Evolutionary conservation across 2,113 vertebrate genomes (phyloP).

Genomic region (Mus pahari): DNA sequence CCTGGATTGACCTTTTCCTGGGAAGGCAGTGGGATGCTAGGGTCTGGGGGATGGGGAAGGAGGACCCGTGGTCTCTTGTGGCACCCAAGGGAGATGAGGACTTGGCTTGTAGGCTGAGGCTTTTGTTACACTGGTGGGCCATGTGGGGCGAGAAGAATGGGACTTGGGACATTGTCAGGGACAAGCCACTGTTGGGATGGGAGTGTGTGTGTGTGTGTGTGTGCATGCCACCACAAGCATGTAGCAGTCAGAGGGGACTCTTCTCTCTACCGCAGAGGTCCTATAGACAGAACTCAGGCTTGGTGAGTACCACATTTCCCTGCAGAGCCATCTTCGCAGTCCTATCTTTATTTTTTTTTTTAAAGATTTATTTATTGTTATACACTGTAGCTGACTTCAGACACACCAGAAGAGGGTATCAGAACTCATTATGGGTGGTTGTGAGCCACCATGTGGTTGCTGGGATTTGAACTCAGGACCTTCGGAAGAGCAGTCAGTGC

Average conservation of each 20-base stretch:
- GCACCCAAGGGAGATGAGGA: fast-evolving
- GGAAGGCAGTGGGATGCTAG: background rate
- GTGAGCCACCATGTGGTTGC: no score
- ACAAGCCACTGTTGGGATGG: fast-evolving
- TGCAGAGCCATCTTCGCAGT: background rate
- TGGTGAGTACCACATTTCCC: background rate
- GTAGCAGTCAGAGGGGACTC: background rate
- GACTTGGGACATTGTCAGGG: background rate
- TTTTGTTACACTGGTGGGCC: fast-evolving
- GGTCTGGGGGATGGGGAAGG: fast-evolving
- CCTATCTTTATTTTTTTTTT: no score
- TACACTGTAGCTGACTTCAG: no score
- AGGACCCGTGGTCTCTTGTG: background rate
- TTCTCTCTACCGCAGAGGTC: background rate
- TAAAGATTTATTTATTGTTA: no score
- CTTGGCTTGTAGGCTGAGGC: background rate
- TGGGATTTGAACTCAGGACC: no score
- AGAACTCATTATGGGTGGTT: no score
- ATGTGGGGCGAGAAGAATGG: background rate
- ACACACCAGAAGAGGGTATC: no score
- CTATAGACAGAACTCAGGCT: background rate
- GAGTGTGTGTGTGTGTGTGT: background rate
- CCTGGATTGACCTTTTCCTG: background rate
- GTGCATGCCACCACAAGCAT: background rate
- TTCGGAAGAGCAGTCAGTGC: no score